These are phyloP conservation scores for Brachycybe producta DNA, from an alignment of 2,888 invertebrate genomes.

Conservation along the genomic window DNA sequence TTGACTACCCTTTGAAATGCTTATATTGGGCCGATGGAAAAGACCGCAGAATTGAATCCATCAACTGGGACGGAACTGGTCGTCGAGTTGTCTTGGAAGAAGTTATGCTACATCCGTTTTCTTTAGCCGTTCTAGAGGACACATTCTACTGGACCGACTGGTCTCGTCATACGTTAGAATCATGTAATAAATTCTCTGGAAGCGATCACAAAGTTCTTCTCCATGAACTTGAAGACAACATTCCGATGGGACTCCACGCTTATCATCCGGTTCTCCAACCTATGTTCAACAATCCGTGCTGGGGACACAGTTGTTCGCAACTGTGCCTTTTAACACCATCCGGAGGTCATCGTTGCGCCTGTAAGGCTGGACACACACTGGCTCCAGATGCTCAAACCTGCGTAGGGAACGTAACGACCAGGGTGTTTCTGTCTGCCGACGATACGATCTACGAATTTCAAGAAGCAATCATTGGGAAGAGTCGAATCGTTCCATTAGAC, in stretches of 20 bases:
- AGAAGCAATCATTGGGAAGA: slow-evolving; percentile 30
- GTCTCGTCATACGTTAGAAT: slow-evolving; percentile 57
- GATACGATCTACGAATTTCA: slow-evolving; percentile 33
- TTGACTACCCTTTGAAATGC: slow-evolving; percentile 63
- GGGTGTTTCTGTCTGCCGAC: slow-evolving; percentile 24
- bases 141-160: slow-evolving; percentile 83
- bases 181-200: slow-evolving; percentile 63
- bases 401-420: slow-evolving; percentile 30
- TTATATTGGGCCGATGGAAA: slow-evolving; percentile 85
- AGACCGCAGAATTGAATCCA: slow-evolving; percentile 53
- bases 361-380: slow-evolving; percentile 57
- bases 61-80: slow-evolving; percentile 53
- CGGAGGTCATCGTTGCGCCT: slow-evolving; percentile 49
- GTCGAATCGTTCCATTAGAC: slow-evolving; percentile 23
- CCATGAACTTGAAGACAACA: slow-evolving; percentile 36
- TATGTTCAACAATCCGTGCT: slow-evolving; percentile 46
- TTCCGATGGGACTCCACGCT: slow-evolving; percentile 52
- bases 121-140: slow-evolving; percentile 75
- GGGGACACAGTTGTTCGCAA: slow-evolving; percentile 51
- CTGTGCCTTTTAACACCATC: slow-evolving; percentile 57
- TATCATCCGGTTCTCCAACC: slow-evolving; percentile 55
- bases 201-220: slow-evolving; percentile 44
- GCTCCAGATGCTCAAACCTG: slow-evolving; percentile 44
- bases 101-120: slow-evolving; percentile 64
- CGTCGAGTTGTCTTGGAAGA: slow-evolving; percentile 42